phyloP scores from a whole-genome alignment of 2,113 vertebrate species.

The Halcyon senegalensis region DNA sequence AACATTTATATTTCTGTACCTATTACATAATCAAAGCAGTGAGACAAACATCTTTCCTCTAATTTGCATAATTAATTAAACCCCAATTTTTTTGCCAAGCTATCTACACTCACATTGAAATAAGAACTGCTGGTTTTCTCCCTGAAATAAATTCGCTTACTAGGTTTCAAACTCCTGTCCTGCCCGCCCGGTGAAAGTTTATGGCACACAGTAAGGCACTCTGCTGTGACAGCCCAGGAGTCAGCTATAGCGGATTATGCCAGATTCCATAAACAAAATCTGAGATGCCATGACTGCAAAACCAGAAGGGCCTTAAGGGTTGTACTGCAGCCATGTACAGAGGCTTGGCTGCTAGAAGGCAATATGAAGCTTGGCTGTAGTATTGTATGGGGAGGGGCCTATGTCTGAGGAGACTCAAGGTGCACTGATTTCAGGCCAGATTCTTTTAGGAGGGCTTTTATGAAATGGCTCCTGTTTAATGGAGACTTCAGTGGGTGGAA shows the following conservation, averaged over 20 bases:
- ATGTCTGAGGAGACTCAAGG: not conserved
- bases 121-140: not conserved
- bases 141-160: not conserved
- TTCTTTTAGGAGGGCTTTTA: not conserved
- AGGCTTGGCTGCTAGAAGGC: not conserved
- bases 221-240: not conserved
- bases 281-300: not conserved
- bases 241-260: accelerated
- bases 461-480: not conserved
- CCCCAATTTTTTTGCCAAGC: not conserved
- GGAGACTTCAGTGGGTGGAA: not conserved
- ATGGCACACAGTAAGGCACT: not conserved
- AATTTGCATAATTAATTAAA: constrained; percentile 36
- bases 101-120: not conserved
- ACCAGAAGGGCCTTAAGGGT: not conserved
- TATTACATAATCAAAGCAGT: constrained; percentile 16
- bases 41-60: not conserved
- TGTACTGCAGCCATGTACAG: not conserved
- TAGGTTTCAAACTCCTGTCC: not conserved
- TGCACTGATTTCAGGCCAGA: not conserved
- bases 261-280: not conserved
- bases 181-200: not conserved
- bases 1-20: constrained; percentile 22
- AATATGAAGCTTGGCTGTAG: not conserved
- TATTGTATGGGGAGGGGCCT: not conserved